Evolutionary conservation across 2,888 invertebrate species (phyloP).

Genomic region (Diaprepes abbreviatus): DNA sequence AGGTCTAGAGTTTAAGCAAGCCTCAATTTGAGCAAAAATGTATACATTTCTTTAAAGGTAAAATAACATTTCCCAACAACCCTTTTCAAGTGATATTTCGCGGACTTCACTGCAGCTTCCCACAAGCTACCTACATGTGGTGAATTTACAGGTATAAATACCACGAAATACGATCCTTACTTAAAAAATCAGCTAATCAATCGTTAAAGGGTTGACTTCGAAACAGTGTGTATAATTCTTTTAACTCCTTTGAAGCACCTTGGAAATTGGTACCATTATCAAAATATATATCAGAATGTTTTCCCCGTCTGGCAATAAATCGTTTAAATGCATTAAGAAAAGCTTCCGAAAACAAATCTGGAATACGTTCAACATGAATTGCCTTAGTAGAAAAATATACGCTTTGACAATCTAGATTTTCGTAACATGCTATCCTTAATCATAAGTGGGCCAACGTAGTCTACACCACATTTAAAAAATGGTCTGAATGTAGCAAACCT

Average conservation of each 20-base stretch:
- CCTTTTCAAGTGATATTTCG: background rate
- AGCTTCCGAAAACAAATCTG: background rate
- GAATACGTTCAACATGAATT: background rate
- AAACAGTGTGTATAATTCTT: too few species aligned
- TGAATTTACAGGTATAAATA: background rate
- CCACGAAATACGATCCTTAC: too few species aligned
- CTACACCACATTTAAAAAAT: background rate
- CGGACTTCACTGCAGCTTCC: background rate
- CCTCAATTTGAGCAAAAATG: slow-evolving; percentile 12
- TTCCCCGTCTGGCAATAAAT: background rate
- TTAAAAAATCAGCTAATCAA: too few species aligned
- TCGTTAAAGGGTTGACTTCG: too few species aligned
- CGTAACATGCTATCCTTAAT: slow-evolving; percentile 17
- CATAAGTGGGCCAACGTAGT: slow-evolving; percentile 17
- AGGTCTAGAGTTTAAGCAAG: slow-evolving; percentile 43
- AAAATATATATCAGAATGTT: too few species aligned
- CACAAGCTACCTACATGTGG: background rate
- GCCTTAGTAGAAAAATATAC: slow-evolving; percentile 3
- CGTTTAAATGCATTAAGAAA: slow-evolving; percentile 13
- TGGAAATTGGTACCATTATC: too few species aligned
- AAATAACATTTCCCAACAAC: background rate
- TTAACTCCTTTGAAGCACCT: too few species aligned
- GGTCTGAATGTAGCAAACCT: slow-evolving; percentile 28
- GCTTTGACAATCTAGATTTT: background rate
- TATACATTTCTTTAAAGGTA: background rate